Base-by-base conservation (phyloP, 1,140 invertebrate genomes). In the Procambarus clarkii region DNA sequence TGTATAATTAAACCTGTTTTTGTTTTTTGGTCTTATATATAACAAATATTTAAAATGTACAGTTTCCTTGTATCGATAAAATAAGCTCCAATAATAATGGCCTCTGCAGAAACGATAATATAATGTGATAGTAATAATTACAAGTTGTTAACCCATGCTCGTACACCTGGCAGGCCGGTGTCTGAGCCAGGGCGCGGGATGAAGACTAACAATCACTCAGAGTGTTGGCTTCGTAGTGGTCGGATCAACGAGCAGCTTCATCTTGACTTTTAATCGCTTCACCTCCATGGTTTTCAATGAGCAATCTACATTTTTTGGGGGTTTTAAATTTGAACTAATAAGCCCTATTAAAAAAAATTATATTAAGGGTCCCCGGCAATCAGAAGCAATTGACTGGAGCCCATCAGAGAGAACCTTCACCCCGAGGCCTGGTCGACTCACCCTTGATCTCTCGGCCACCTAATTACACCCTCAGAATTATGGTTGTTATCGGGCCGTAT, bases 401-500 rank as follows among this genome's bases (percentile, higher is more conserved):
- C 45, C 13, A 54, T 54, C 50, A 54, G 9, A 24, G 44, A 34
- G 34, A 76, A 46, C 45, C 50, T 21, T 58, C 76, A 87, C 45
- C 71, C 18, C 4, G 60, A 34, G 64, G n/a, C 77, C 69, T 79
- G 85, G 85, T 11, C 77, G 24, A 78, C 76, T 86, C 58, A 91
- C 74, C 77, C 74, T 64, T 86, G 83, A 91, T 80, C 89, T 80
- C 83, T 79, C 5, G 77, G 9, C 24, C 82, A n/a, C 83, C 71
- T 78, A 91, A 91, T 91, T 91, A 91, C 83, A 50, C 76, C 58
- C 58, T 85, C 82, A 69, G 54, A 91, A 78, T 91, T 91, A 79
- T 86, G 77, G 82, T 46, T 91, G 82, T 91, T 91, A 91, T 91
- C 89, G 76, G 83, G 76, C 58, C 46, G 89, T 91, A 91, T 91